Evolutionary conservation across 1,140 invertebrate genomes (phyloP), one percentile per base, ranked within the genome.

Genomic region (Zaprionus lachaisei): DNA sequence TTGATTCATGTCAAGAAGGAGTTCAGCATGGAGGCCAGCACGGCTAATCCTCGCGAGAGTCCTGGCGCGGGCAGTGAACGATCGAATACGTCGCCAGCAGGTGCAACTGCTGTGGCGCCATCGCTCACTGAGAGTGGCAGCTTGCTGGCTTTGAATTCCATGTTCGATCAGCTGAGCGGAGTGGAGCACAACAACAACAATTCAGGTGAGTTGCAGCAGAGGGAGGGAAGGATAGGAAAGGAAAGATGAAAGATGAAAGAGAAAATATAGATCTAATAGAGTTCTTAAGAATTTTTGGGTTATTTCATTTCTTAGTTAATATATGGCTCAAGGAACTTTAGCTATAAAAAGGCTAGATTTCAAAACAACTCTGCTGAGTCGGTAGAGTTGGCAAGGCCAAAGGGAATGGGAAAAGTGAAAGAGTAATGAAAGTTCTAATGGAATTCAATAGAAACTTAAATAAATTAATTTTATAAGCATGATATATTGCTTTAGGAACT

Each of bases 141-240:
- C 80, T 94, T 97, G n/a, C 96, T 96, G 17, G 97, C 97, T 0
- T 93, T 98, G 0, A 97, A 96, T 2, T 97, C 97, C n/a, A 97
- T 97, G 97, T 97, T 97, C 79, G 97, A 97, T 93, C 97, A 95
- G 83, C 93, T 94, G 7, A 85, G 70, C 62, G 63, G 64, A 5
- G 17, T 70, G 38, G 84, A 90, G 37, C 17, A 74, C 15, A 91
- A 86, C 63, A 86, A 85, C 41, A 90, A 89, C 24, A 89, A 76
- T n/a, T 72, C 77, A 5, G 84, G 84, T 86, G 49, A 58, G 75
- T 69, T 26, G 14, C 0, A 24, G 22, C n/a, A 24, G 24, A 20
- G 15, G 5, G 2, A 31, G 54, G 24, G 26, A 0, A 15, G 2
- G 24, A 0, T 5, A 54, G 6, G 4, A 4, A 2, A 1, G 47